phyloP scores from a whole-genome alignment of 2,888 invertebrate genomes.

The Metopia argyrocephala region DNA sequence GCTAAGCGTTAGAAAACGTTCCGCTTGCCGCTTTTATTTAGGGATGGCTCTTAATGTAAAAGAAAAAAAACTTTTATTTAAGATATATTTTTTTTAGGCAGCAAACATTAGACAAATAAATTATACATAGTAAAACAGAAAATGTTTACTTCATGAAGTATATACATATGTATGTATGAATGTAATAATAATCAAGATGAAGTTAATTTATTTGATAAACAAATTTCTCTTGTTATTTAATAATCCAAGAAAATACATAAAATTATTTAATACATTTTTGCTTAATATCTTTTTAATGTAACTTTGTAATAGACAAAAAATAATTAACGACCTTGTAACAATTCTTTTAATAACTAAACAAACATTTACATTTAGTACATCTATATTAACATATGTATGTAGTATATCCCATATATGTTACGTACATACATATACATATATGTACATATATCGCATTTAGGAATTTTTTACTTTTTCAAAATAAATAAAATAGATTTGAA shows the following conservation, averaged over 20 bases:
- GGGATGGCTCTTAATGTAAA: too few species aligned
- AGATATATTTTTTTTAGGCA: background rate
- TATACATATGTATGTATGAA: too few species aligned
- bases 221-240: slow-evolving; percentile 41
- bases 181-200: background rate
- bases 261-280: slow-evolving; percentile 36
- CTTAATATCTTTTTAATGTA: slow-evolving; percentile 29
- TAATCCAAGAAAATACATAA: slow-evolving; percentile 18
- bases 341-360: too few species aligned
- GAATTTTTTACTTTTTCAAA: slow-evolving; percentile 15
- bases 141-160: slow-evolving; percentile 18
- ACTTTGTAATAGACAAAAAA: slow-evolving; percentile 51
- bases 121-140: background rate
- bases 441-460: too few species aligned
- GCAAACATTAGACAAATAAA: background rate
- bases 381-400: too few species aligned
- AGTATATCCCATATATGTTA: too few species aligned
- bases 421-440: too few species aligned
- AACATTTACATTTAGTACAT: too few species aligned
- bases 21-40: too few species aligned
- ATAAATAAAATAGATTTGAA: slow-evolving; percentile 30
- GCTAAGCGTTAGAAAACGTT: too few species aligned
- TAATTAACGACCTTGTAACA: slow-evolving; percentile 60
- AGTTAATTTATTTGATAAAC: slow-evolving; percentile 13
- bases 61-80: too few species aligned